Conservation (phyloP, 2,888 invertebrate genomes). For the Amblyjoppa fuscipennis region DNA sequence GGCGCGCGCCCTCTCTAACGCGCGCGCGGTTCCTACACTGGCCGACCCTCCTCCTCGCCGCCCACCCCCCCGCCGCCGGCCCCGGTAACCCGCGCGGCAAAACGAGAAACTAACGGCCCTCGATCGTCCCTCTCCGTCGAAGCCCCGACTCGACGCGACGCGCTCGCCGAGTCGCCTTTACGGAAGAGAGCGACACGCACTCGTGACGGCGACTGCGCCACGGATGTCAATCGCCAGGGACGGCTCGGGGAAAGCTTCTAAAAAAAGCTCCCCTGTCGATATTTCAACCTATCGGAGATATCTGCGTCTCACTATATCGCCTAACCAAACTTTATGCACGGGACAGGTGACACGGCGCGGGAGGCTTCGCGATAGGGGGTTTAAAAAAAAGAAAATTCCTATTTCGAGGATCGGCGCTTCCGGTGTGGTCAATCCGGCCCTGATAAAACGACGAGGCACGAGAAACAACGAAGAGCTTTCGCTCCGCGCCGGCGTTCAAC, state of each 20-base stretch:
- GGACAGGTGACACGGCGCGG: not conserved
- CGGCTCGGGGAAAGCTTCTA: slow-evolving; percentile 1
- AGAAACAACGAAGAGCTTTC: slow-evolving; percentile 56
- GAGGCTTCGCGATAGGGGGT: not conserved
- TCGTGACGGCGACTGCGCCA: slow-evolving; percentile 53
- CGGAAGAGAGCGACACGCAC: slow-evolving; percentile 8
- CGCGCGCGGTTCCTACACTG: slow-evolving; percentile 62
- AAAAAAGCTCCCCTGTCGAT: slow-evolving; percentile 7
- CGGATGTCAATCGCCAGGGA: slow-evolving; percentile 51
- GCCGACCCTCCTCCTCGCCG: slow-evolving; percentile 29
- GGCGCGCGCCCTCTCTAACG: slow-evolving; percentile 75
- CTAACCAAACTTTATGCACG: not conserved
- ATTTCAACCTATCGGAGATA: not conserved
- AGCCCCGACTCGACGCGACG: slow-evolving; percentile 15
- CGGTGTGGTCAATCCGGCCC: slow-evolving; percentile 19
- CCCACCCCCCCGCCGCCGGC: not conserved
- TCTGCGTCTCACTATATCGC: not conserved
- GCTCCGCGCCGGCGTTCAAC: slow-evolving; percentile 51
- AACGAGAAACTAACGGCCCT: slow-evolving; percentile 25
- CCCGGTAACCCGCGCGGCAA: slow-evolving; percentile 5
- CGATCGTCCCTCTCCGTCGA: slow-evolving; percentile 6
- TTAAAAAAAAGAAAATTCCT: not conserved
- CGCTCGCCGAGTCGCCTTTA: slow-evolving; percentile 17
- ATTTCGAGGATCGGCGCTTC: not conserved
- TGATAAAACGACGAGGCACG: slow-evolving; percentile 37